A percentile compares a stretch with the other conserved stretches of the same genome.
These are phyloP conservation scores for Callaeas wilsoni DNA, from an alignment of 2,113 vertebrate genomes.

Conservation along the genomic window DNA sequence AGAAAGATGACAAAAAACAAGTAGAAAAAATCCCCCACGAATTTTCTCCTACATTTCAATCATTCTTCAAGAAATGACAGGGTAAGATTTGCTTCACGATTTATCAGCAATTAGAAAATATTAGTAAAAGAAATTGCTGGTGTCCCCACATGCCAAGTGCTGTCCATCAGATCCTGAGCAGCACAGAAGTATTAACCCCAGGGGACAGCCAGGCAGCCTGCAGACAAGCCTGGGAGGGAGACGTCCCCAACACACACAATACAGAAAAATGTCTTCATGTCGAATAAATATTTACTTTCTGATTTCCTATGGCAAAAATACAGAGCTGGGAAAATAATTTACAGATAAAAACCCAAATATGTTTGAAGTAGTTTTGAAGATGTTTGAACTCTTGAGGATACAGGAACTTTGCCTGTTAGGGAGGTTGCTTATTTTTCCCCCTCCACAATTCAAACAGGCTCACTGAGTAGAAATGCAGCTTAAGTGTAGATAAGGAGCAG, in stretches of 20 bases:
- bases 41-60: neutral
- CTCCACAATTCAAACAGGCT: neutral
- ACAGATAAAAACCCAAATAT: neutral
- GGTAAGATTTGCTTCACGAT: neutral
- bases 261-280: neutral
- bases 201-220: neutral
- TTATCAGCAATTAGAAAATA: neutral
- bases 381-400: neutral
- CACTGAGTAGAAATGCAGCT: neutral
- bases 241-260: rapidly evolving
- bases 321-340: neutral
- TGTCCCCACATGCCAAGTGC: neutral
- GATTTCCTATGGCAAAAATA: neutral
- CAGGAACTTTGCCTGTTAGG: neutral
- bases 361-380: neutral
- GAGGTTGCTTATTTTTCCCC: neutral
- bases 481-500: neutral
- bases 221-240: neutral
- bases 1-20: neutral
- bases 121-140: neutral
- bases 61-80: neutral
- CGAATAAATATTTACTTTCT: neutral
- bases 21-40: rapidly evolving
- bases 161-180: neutral
- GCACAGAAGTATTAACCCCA: neutral